A percentile compares a stretch with the other conserved stretches of the same genome.
These are phyloP conservation scores for Chymomyza amoena DNA, from an alignment of 2,888 invertebrate genomes.

Conservation along the genomic window DNA sequence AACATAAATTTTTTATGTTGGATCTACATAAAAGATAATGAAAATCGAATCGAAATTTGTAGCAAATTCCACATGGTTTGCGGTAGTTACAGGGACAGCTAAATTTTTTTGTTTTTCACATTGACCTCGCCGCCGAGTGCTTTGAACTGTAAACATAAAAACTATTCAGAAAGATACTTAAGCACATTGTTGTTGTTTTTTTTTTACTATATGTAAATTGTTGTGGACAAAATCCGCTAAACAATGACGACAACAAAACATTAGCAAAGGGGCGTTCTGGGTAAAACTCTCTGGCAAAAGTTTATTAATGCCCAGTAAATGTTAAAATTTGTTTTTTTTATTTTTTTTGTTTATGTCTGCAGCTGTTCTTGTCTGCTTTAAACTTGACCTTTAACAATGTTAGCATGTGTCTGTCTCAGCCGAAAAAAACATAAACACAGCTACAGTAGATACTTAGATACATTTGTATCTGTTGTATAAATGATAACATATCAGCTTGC, in stretches of 20 bases:
- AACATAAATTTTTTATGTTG: neutral
- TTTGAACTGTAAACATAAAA: constrained; percentile 55
- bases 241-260: neutral
- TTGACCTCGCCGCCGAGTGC: constrained; percentile 59
- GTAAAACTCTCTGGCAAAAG: neutral
- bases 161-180: neutral
- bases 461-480: neutral
- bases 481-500: neutral
- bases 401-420: neutral
- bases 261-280: neutral
- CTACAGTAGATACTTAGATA: neutral
- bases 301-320: neutral
- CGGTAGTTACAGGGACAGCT: neutral
- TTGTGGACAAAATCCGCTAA: constrained; percentile 1
- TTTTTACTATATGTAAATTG: neutral
- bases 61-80: neutral
- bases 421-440: neutral
- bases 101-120: constrained; percentile 32
- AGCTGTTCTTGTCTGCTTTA: neutral
- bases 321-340: constrained; percentile 8
- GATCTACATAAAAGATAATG: neutral
- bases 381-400: constrained; percentile 9
- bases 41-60: neutral
- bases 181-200: no score
- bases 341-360: constrained; percentile 4